Evolutionary conservation across 2,888 invertebrate genomes (phyloP).

Genomic region (Rhagium mordax): DNA sequence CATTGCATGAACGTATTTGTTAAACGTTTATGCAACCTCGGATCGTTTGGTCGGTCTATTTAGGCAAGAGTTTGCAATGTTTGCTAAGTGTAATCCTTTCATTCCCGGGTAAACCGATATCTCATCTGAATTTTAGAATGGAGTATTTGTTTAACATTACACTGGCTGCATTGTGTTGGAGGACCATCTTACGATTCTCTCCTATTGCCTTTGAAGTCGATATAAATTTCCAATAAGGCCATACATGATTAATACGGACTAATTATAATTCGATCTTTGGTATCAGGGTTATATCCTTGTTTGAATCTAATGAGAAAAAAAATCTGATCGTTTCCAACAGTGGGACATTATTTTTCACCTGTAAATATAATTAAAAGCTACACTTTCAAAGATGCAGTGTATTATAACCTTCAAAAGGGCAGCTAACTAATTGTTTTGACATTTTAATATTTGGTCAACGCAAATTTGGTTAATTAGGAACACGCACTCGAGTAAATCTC

Average conservation of each 20-base stretch:
- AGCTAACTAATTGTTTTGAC: too few species aligned
- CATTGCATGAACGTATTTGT: slow-evolving; percentile 1
- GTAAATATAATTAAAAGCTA: too few species aligned
- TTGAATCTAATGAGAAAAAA: too few species aligned
- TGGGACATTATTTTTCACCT: too few species aligned
- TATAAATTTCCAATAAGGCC: not conserved
- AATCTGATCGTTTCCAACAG: too few species aligned
- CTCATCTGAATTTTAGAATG: slow-evolving; percentile 14
- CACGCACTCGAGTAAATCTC: not conserved
- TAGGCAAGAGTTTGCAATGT: slow-evolving; percentile 27
- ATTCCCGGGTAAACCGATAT: slow-evolving; percentile 9
- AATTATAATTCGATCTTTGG: not conserved
- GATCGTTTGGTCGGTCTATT: slow-evolving; percentile 25
- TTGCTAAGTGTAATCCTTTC: slow-evolving; percentile 19
- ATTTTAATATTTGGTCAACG: too few species aligned
- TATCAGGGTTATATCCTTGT: not conserved
- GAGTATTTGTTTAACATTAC: slow-evolving; percentile 22
- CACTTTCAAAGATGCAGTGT: too few species aligned
- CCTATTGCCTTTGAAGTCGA: not conserved
- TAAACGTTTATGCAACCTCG: slow-evolving; percentile 8
- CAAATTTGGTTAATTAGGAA: not conserved
- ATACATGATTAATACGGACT: not conserved
- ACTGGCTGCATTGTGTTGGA: not conserved
- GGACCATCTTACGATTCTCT: not conserved
- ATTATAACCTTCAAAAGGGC: too few species aligned